Percentiles rank a stretch among this genome's conserved stretches.
These are phyloP conservation scores for Eugnorisma glareosa DNA, from an alignment of 2,888 invertebrate genomes.

Conservation along the genomic window DNA sequence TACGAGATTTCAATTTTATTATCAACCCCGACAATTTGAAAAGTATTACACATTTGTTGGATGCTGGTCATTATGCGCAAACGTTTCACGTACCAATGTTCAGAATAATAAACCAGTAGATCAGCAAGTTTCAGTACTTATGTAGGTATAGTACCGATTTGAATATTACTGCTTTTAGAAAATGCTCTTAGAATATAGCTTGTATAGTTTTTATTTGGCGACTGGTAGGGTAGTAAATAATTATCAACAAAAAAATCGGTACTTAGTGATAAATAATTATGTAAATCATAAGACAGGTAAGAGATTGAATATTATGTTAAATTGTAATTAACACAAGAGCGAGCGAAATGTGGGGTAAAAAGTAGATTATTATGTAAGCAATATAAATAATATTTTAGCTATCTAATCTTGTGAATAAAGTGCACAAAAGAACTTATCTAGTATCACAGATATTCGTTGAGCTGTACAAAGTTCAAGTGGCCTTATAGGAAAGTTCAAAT, in stretches of 20 bases:
- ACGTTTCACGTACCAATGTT: neutral
- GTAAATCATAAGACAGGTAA: neutral
- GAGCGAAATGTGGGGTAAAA: conserved; percentile 35
- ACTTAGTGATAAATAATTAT: conserved; percentile 2
- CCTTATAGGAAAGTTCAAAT: neutral
- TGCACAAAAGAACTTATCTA: conserved; percentile 51
- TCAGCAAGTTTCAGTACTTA: neutral
- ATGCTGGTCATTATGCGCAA: neutral
- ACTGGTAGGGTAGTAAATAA: conserved; percentile 23
- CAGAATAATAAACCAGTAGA: no score
- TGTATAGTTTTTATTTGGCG: conserved; percentile 31
- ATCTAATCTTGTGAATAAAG: conserved; percentile 7
- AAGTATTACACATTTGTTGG: no score
- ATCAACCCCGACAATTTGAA: neutral
- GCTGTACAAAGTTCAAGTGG: conserved; percentile 16
- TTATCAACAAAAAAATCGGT: neutral
- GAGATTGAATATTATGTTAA: conserved; percentile 9
- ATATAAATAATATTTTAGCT: conserved; percentile 2
- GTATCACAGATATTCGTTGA: conserved; percentile 11
- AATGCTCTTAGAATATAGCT: conserved; percentile 13
- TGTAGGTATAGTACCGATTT: neutral
- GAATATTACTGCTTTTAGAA: conserved; percentile 16
- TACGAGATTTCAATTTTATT: neutral
- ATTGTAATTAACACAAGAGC: conserved; percentile 26
- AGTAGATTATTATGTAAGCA: conserved; percentile 15